These are phyloP conservation scores for Andricus curvator DNA, from an alignment of 2,888 invertebrate species.

Conservation along the genomic window DNA sequence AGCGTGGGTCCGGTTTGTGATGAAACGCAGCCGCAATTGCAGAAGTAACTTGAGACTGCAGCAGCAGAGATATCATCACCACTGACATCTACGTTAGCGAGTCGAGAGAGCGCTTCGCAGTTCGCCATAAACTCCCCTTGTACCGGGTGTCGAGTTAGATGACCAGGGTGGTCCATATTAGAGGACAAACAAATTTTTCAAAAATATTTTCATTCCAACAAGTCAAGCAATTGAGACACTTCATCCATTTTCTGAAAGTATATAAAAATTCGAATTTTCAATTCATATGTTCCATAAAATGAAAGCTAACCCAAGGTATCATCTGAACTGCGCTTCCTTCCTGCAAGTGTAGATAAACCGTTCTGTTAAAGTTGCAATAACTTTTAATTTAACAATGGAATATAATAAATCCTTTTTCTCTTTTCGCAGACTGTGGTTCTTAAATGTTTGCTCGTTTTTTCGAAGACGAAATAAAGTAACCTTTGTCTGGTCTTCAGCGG, in stretches of 20 bases:
- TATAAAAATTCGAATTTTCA: too few species aligned
- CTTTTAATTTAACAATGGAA: neutral
- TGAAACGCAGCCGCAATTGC: constrained; percentile 65
- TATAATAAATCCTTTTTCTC: neutral
- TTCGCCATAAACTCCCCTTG: constrained; percentile 49
- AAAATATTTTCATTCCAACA: neutral
- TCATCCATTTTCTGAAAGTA: neutral
- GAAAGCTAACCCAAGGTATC: neutral
- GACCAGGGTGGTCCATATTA: neutral
- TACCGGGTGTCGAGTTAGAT: constrained; percentile 15
- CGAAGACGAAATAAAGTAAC: neutral
- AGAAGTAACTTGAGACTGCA: constrained; percentile 69
- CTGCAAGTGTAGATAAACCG: neutral
- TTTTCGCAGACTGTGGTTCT: neutral
- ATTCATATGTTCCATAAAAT: neutral
- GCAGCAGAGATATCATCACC: constrained; percentile 68
- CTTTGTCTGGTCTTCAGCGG: neutral
- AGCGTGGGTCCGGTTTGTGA: constrained; percentile 60
- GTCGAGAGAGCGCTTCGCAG: constrained; percentile 55
- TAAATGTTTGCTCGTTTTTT: neutral
- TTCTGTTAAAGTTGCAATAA: too few species aligned
- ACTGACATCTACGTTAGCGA: constrained; percentile 74
- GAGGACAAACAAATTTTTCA: neutral
- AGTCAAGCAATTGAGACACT: neutral
- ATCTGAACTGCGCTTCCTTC: neutral